Evolutionary conservation across 2,113 vertebrate species (phyloP).

Genomic region (Cairina moschata): DNA sequence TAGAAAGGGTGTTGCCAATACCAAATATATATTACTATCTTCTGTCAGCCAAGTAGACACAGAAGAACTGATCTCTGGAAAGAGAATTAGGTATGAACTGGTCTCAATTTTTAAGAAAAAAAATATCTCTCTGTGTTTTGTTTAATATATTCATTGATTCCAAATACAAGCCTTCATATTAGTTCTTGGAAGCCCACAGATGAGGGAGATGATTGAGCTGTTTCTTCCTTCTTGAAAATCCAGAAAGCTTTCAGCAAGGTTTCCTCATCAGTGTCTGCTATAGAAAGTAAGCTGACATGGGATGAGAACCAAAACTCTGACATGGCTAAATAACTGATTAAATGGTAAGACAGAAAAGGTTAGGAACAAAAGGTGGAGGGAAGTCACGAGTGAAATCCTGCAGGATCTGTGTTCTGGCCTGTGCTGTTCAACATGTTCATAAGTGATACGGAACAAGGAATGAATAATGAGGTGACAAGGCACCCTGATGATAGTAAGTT

Average conservation of each 20-base stretch:
- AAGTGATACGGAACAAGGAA: constrained; percentile 43
- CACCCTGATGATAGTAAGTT: constrained; percentile 50
- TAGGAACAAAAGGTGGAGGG: constrained; percentile 32
- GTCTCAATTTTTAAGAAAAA: not conserved
- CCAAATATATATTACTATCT: not conserved
- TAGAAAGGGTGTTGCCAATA: not conserved
- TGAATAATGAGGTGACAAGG: constrained; percentile 61
- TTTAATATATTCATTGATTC: not conserved
- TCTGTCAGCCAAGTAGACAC: not conserved
- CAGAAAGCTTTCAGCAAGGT: constrained; percentile 13
- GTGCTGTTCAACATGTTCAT: constrained; percentile 9
- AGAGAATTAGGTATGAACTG: not conserved
- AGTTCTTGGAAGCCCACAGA: not conserved
- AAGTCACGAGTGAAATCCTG: constrained; percentile 40
- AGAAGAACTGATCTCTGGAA: not conserved
- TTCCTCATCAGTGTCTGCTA: not conserved
- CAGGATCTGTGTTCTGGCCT: constrained; percentile 20
- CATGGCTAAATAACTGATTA: not conserved
- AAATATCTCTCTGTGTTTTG: not conserved
- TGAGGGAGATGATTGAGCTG: not conserved
- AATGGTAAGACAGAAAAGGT: not conserved
- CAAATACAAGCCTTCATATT: not conserved
- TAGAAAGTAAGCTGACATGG: not conserved
- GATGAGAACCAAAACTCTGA: constrained; percentile 37
- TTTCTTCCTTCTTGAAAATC: not conserved